Percentiles rank a stretch among this genome's conserved stretches.
These are phyloP conservation scores for Bombus confusus DNA, from an alignment of 1,140 invertebrate species.

Conservation along the genomic window DNA sequence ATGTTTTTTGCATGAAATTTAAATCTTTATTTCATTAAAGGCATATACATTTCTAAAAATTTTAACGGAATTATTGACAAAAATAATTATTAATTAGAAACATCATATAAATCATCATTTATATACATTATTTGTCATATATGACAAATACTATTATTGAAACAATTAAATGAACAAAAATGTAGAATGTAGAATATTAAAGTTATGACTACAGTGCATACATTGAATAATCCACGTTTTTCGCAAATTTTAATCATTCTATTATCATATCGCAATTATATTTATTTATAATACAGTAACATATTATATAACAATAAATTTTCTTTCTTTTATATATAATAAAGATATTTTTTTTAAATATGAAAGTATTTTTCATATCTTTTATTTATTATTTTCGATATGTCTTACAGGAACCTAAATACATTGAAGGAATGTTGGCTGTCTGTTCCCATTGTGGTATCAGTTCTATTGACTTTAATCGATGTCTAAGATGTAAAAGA, in stretches of 20 bases:
- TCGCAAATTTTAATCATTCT: neutral
- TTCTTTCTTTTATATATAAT: neutral
- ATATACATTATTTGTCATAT: neutral
- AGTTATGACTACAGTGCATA: neutral
- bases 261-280: neutral
- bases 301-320: neutral
- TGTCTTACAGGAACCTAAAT: constrained; percentile 81
- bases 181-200: neutral
- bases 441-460: constrained; percentile 89
- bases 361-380: neutral
- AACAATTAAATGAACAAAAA: neutral
- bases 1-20: neutral
- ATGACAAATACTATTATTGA: neutral
- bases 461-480: constrained; percentile 87
- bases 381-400: constrained; percentile 9
- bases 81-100: neutral
- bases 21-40: neutral
- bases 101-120: neutral
- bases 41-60: too few species aligned
- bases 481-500: constrained; percentile 86
- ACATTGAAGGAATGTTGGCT: constrained; percentile 87
- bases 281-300: neutral
- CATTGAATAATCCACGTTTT: neutral
- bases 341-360: neutral
- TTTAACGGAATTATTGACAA: neutral